Percentiles rank a stretch among this genome's conserved stretches.
Evolutionary conservation across 2,113 vertebrate species (phyloP).

Genomic region (Notothenia rossii): DNA sequence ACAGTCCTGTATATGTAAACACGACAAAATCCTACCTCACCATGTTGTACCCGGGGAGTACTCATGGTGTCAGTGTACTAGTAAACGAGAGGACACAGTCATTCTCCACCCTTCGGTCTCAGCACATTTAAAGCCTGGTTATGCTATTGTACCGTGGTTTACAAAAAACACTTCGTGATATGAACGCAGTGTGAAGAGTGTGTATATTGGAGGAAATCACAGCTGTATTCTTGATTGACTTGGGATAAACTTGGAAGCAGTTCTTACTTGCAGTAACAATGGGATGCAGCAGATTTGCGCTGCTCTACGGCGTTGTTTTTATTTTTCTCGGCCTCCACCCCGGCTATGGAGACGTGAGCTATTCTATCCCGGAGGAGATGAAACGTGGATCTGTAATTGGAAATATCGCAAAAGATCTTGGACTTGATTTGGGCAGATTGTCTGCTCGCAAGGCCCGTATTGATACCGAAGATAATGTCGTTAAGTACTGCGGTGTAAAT

Average conservation of each 20-base stretch:
- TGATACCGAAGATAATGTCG: no score
- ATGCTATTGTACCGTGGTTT: no score
- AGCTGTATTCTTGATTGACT: neutral
- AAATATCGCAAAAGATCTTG: conserved; percentile 85
- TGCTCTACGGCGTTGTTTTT: conserved; percentile 9
- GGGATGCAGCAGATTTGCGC: neutral
- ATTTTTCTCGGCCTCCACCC: conserved; percentile 24
- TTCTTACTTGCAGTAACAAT: conserved; percentile 12
- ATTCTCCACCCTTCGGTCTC: conserved; percentile 27
- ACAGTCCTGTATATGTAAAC: no score
- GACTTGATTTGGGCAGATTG: conserved; percentile 71
- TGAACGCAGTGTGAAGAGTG: no score
- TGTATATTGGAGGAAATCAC: neutral
- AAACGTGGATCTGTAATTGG: conserved; percentile 83
- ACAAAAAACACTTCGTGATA: no score
- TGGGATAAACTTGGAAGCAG: neutral
- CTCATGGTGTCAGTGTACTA: conserved; percentile 73
- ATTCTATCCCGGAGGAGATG: conserved; percentile 79
- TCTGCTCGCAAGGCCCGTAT: no score
- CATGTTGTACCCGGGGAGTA: conserved; percentile 55
- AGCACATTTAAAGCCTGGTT: neutral
- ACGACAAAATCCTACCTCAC: no score
- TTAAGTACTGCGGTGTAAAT: no score
- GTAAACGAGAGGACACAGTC: neutral
- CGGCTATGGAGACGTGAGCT: conserved; percentile 74